Percentiles rank a stretch among this genome's conserved stretches.
phyloP scores from a whole-genome alignment of 2,797 vertebrate species.

The Pangasius sanitwongsei region DNA sequence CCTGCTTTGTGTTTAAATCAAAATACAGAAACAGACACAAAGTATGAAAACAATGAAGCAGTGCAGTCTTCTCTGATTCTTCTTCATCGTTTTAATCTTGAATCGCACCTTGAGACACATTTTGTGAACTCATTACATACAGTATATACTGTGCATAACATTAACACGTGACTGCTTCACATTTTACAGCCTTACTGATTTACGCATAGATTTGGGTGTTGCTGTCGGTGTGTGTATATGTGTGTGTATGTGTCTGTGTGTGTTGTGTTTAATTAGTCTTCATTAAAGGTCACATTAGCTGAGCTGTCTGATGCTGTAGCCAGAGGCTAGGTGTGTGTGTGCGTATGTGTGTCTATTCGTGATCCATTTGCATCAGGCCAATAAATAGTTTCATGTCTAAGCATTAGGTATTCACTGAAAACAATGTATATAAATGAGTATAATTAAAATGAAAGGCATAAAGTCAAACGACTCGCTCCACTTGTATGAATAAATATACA shows the following conservation, averaged over 20 bases:
- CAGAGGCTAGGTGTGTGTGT: no score
- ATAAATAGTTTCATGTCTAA: not conserved
- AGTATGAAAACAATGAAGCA: not conserved
- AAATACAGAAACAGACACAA: not conserved
- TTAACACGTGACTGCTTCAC: not conserved
- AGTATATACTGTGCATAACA: not conserved
- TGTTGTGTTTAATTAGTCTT: no score
- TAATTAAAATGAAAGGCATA: not conserved
- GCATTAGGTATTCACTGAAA: not conserved
- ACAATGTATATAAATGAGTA: not conserved
- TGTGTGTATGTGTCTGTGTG: not conserved
- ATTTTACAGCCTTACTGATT: not conserved
- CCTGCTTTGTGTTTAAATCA: not conserved
- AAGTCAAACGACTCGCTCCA: not conserved
- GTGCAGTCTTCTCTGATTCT: no score
- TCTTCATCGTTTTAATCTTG: not conserved
- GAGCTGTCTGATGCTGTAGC: no score
- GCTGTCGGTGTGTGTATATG: not conserved
- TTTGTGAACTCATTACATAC: not conserved
- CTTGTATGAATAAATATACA: not conserved
- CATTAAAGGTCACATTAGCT: no score
- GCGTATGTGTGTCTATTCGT: not conserved
- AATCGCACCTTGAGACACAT: not conserved
- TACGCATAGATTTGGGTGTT: not conserved
- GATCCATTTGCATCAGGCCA: not conserved